Evolutionary conservation across 2,797 vertebrate genomes (phyloP), one percentile per base, ranked within the genome.

Genomic region (Hydrolagus colliei): DNA sequence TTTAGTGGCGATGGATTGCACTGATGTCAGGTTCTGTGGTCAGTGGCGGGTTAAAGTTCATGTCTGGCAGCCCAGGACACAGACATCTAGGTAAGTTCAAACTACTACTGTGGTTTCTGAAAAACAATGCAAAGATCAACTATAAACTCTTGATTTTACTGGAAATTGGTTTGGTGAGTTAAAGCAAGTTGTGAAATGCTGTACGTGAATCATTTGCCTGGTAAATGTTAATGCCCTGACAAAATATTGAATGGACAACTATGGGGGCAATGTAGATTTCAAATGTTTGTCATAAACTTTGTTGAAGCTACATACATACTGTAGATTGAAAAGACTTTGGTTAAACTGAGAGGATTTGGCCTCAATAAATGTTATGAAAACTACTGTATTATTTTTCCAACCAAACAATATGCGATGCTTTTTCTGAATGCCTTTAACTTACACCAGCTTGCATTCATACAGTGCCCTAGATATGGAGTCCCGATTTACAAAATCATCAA

Each of bases 321-420:
- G 6, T 52, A 52, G 41, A 3, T 61, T 59, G 41, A 59, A 35
- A 41, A 68, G 14, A 41, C 4, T 35, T 79, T 68, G 41, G 41
- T 52, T 52, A 52, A 6, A 52, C 41, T 52, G 41, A 6, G 41
- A 52, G 6, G 41, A 52, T 52, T 52, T 52, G 41, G 41, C 41
- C 41, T 52, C 41, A 6, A 52, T 52, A 52, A 52, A 52, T 52
- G 41, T 52, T 52, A 52, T 52, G 41, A 52, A 52, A 52, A 61
- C 52, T 5, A 85, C 63, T 59, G 87, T 6, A 88, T 35, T 78
- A 85, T 87, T 87, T 88, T 88, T 86, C 20, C 86, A 86, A 87
- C 84, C 87, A 87, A 88, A 71, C 71, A 72, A 88, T 65, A 9
- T 4, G 41, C 6, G 6, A 52, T 52, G 41, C 41, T 52, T 52